Evolutionary conservation across 2,797 vertebrate species (phyloP).

Genomic region (Alauda arvensis): DNA sequence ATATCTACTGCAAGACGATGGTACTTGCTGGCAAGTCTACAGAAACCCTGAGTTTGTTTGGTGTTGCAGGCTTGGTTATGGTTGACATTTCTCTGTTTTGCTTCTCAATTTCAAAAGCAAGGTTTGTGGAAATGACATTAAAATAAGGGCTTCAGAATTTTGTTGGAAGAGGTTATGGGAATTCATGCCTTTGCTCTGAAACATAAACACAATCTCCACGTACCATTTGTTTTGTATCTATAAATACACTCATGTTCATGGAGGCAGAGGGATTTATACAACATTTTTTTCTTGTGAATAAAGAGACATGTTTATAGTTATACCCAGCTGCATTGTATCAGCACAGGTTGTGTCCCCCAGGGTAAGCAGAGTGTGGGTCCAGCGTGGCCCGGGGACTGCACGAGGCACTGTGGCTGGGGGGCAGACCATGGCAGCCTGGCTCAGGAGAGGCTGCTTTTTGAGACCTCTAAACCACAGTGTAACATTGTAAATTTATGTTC

Average conservation of each 20-base stretch:
- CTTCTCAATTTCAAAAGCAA: neutral
- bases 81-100: neutral
- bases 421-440: neutral
- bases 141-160: neutral
- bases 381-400: neutral
- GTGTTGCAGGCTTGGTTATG: neutral
- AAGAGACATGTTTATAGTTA: neutral
- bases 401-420: neutral
- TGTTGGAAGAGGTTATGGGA: neutral
- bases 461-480: neutral
- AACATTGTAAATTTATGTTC: neutral
- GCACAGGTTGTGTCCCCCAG: neutral
- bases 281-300: neutral
- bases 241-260: neutral
- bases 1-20: neutral
- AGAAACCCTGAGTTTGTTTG: neutral
- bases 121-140: neutral
- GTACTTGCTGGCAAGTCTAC: neutral
- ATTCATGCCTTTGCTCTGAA: constrained; percentile 10
- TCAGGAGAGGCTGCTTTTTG: neutral
- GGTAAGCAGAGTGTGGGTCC: neutral
- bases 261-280: neutral
- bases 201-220: neutral
- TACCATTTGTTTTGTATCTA: neutral
- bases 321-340: neutral